Percentiles rank a stretch among this genome's conserved stretches.
phyloP scores from a whole-genome alignment of 2,888 invertebrate genomes.

The Anaspis maculata region DNA sequence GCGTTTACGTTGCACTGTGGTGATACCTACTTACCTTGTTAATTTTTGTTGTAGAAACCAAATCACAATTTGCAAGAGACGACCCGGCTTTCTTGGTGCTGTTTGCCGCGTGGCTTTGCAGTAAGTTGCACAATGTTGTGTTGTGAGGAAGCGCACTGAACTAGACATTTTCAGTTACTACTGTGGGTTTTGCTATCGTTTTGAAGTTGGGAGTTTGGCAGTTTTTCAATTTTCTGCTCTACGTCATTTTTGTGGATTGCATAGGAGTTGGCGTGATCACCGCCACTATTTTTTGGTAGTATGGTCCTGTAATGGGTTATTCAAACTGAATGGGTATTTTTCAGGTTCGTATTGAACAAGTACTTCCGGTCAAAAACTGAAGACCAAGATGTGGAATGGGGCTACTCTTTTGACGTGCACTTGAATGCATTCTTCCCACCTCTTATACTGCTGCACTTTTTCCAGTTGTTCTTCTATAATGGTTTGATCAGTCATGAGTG shows the following conservation, averaged over 20 bases:
- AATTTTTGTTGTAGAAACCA: constrained; percentile 67
- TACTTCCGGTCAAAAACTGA: constrained; percentile 58
- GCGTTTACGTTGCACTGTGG: neutral
- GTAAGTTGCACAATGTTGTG: constrained; percentile 56
- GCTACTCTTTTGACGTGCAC: constrained; percentile 98
- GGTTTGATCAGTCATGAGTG: constrained; percentile 67
- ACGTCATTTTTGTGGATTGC: constrained; percentile 93
- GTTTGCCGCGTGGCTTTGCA: constrained; percentile 73
- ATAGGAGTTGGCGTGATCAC: constrained; percentile 79
- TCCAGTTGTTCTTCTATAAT: constrained; percentile 83
- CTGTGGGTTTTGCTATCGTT: constrained; percentile 76
- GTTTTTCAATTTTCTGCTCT: constrained; percentile 76
- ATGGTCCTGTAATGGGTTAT: no score
- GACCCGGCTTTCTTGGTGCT: constrained; percentile 97
- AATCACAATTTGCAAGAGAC: constrained; percentile 97
- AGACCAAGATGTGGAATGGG: constrained; percentile 91
- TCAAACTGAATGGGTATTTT: constrained; percentile 11
- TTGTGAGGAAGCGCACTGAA: neutral
- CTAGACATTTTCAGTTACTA: constrained; percentile 57
- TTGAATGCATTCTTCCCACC: constrained; percentile 97
- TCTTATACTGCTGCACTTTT: constrained; percentile 82
- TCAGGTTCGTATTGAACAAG: constrained; percentile 74
- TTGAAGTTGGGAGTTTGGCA: constrained; percentile 60
- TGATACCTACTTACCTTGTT: constrained; percentile 4
- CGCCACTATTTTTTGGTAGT: constrained; percentile 84